These are phyloP conservation scores for Amphiprion percula DNA, from an alignment of 2,113 vertebrate species.

Conservation along the genomic window DNA sequence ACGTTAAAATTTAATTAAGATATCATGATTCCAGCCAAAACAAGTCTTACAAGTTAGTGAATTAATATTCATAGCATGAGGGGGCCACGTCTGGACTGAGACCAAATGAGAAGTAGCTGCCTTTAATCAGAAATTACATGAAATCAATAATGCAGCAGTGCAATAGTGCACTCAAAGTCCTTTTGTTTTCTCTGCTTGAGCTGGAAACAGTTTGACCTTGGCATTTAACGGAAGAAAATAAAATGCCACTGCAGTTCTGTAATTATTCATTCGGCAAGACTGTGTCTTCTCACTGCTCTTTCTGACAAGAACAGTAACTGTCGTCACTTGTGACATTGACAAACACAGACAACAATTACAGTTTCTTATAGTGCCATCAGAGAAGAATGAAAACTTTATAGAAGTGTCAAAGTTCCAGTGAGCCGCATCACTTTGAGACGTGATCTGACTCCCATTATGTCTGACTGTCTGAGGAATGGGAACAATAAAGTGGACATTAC, in stretches of 20 bases:
- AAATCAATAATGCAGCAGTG: conserved; percentile 65
- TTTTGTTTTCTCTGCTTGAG: conserved; percentile 47
- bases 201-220: conserved; percentile 62
- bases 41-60: not conserved
- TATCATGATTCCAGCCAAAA: conserved; percentile 46
- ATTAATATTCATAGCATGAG: conserved; percentile 52
- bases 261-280: conserved; percentile 46
- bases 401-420: not conserved
- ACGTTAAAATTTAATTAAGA: conserved; percentile 31
- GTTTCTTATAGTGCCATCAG: not conserved
- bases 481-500: conserved; percentile 9
- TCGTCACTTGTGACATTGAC: conserved; percentile 19
- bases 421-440: not conserved
- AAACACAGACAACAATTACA: not conserved
- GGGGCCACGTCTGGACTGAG: not conserved
- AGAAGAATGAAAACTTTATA: not conserved
- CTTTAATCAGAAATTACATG: conserved; percentile 42
- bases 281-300: conserved; percentile 11
- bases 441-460: conserved; percentile 12
- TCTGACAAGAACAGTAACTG: conserved; percentile 30
- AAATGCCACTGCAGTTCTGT: conserved; percentile 44
- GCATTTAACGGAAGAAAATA: conserved; percentile 61
- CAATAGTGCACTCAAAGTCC: conserved; percentile 32
- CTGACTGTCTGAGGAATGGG: conserved; percentile 17
- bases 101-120: conserved; percentile 35